Base-by-base conservation (phyloP, 2,888 invertebrate species). In the Pelosia muscerda region DNA sequence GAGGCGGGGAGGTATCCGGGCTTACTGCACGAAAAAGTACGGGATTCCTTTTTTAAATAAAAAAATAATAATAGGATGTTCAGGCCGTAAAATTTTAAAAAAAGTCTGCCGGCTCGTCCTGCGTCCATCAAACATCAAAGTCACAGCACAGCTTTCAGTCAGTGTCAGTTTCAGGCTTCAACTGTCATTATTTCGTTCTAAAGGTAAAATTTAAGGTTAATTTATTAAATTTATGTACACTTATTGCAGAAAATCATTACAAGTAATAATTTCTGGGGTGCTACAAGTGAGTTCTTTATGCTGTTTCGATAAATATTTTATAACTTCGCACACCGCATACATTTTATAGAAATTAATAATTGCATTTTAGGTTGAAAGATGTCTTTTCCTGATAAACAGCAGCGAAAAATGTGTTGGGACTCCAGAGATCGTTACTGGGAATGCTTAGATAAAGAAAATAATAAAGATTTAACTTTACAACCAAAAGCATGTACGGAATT, bases 341-440 rank as follows among this genome's bases (percentile, higher is more conserved):
- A 70, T 55, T 66, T 60, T 75, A 68, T 71, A 68, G 74, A 69
- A 73, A 64, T 74, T 75, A 84, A 26, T 25, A 87, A 86, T 83
- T 86, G 81, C 78, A 78, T 93, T 94, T 88, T 93, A 94, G 93
- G 93, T 89, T 73, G 86, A 82, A 89, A 87, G 84, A 98, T 98
- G 98, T 97, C 97, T 86, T 98, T 97, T 92, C 97, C 97, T 71
- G 96, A 96, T 83, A 98, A 97, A 96, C 96, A 96, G 79, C 96
- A 97, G 86, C 96, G 98, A 81, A 95, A 96, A 86, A 95, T 95
- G 84, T 99, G 99, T 92, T 99, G 98, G 98, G 95, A 95, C 76
- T 95, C 97, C 74, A 96, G 98, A 84, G 99, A 99, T 93, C 95
- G 96, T 66, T 98, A 97, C 90, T 99, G 98, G 98, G 96, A 97